phyloP scores from a whole-genome alignment of 2,113 vertebrate genomes.

The Ifrita kowaldi region DNA sequence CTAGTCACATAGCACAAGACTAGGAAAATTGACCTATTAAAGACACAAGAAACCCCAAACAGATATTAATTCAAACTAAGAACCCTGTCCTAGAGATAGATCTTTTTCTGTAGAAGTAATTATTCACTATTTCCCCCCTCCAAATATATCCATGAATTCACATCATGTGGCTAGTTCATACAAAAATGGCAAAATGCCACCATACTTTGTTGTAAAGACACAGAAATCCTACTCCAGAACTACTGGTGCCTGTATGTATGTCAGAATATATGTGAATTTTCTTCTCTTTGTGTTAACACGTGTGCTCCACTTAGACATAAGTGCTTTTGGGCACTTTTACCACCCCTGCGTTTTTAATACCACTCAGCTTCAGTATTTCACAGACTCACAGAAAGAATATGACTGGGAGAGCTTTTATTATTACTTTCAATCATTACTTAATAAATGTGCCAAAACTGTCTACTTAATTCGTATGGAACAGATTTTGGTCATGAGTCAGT shows the following conservation, averaged over 20 bases:
- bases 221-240: background rate
- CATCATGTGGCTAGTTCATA: background rate
- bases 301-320: rapidly evolving
- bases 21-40: background rate
- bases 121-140: background rate
- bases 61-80: background rate
- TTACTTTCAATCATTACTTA: background rate
- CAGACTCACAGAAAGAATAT: background rate
- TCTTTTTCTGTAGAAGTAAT: background rate
- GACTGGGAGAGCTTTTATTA: background rate
- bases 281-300: background rate
- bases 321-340: background rate
- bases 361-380: background rate
- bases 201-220: background rate
- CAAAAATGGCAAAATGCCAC: background rate
- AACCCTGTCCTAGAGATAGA: background rate
- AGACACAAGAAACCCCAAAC: background rate
- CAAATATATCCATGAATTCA: background rate
- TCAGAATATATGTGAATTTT: background rate
- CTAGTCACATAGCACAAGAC: background rate
- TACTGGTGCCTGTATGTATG: background rate
- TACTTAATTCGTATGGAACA: background rate
- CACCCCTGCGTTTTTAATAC: background rate
- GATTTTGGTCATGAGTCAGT: background rate
- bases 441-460: background rate